Evolutionary conservation across 2,797 vertebrate species (phyloP).

Genomic region (Sciurus vulgaris): DNA sequence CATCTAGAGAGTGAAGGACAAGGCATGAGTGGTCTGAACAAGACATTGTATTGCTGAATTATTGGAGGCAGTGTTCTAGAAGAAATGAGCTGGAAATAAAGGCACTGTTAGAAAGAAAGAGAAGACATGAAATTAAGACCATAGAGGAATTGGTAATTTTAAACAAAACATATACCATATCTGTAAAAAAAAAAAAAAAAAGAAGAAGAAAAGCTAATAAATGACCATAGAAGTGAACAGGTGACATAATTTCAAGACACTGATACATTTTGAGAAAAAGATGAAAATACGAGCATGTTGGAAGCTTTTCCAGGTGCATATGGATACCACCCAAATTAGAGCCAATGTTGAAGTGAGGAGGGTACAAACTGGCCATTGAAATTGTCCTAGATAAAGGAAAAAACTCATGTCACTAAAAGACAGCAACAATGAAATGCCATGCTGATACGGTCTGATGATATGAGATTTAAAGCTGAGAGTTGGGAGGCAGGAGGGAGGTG

Average conservation of each 20-base stretch:
- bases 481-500: neutral
- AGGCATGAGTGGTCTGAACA: accelerated
- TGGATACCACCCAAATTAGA: neutral
- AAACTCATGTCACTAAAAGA: neutral
- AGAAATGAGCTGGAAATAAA: neutral
- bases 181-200: neutral
- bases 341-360: neutral
- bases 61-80: neutral
- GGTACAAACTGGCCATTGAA: neutral
- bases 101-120: neutral
- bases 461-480: neutral
- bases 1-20: neutral
- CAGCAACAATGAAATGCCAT: neutral
- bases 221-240: neutral
- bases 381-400: neutral
- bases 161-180: neutral
- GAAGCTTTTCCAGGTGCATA: neutral
- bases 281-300: neutral
- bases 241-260: neutral
- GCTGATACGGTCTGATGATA: neutral
- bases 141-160: neutral
- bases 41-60: neutral
- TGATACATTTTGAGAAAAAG: neutral
- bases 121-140: neutral
- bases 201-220: neutral